phyloP scores from a whole-genome alignment of 1,140 invertebrate species.

The Augochlora pura region DNA sequence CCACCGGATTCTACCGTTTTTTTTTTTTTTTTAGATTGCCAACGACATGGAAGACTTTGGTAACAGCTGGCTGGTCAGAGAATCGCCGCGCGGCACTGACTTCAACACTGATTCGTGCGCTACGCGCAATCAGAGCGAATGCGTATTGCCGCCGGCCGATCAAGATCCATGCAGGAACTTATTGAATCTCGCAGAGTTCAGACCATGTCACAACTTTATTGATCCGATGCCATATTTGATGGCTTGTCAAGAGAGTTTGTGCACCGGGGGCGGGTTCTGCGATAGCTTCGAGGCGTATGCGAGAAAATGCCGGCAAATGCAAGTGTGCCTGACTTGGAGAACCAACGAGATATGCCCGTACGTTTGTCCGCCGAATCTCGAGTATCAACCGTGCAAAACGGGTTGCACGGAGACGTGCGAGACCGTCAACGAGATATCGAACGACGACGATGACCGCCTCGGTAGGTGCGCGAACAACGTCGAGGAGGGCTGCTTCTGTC shows the following conservation, averaged over 20 bases:
- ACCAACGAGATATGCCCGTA: constrained; percentile 83
- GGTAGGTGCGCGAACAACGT: constrained; percentile 78
- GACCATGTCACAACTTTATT: constrained; percentile 86
- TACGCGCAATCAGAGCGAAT: constrained; percentile 73
- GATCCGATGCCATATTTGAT: constrained; percentile 85
- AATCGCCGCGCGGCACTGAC: constrained; percentile 69
- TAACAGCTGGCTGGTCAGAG: constrained; percentile 82
- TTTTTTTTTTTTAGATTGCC: constrained; percentile 40
- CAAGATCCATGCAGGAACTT: constrained; percentile 85
- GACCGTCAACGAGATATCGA: constrained; percentile 62
- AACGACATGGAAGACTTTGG: constrained; percentile 80
- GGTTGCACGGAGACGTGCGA: constrained; percentile 88
- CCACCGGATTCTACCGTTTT: neutral
- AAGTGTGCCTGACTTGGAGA: constrained; percentile 88
- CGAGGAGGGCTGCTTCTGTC: constrained; percentile 92
- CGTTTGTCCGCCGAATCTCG: constrained; percentile 80
- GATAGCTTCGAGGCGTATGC: constrained; percentile 86
- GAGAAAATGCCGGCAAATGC: constrained; percentile 84
- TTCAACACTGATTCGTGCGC: constrained; percentile 63
- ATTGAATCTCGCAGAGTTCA: constrained; percentile 83
- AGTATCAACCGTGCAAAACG: constrained; percentile 85
- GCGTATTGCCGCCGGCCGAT: constrained; percentile 77
- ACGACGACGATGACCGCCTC: constrained; percentile 40
- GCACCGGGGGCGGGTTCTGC: constrained; percentile 83
- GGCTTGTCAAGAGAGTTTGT: constrained; percentile 86